phyloP scores from a whole-genome alignment of 2,888 invertebrate species.

The Aethes cnicana region DNA sequence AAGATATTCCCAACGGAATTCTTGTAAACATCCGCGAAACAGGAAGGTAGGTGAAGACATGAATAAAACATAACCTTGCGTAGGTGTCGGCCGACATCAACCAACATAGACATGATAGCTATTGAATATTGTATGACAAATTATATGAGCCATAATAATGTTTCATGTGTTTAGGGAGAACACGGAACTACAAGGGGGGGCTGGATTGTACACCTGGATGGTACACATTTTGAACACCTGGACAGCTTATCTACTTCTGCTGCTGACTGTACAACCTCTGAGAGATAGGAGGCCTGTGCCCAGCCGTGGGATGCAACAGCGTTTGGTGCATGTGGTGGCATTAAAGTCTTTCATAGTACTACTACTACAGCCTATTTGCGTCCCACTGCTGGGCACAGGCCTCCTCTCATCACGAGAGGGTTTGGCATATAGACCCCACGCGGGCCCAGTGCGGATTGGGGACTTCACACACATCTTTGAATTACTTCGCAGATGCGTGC shows the following conservation, averaged over 20 bases:
- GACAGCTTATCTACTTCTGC: too few species aligned
- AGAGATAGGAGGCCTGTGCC: background rate
- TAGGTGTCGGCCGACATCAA: conserved; percentile 24
- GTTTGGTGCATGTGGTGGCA: background rate
- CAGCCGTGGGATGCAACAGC: background rate
- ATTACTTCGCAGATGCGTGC: too few species aligned
- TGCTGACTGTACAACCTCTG: too few species aligned
- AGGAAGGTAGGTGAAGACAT: conserved; percentile 21
- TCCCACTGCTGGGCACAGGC: too few species aligned
- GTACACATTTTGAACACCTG: background rate
- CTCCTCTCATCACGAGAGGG: too few species aligned
- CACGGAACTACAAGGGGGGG: background rate
- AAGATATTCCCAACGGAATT: too few species aligned
- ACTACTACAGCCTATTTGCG: too few species aligned
- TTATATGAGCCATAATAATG: conserved; percentile 11
- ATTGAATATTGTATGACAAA: conserved; percentile 26
- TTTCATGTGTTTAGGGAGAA: conserved; percentile 2
- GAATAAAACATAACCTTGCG: conserved; percentile 24
- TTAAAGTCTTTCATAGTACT: too few species aligned
- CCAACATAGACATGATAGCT: conserved; percentile 12
- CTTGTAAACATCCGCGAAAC: conserved; percentile 8
- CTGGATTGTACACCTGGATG: background rate
- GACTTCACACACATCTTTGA: too few species aligned
- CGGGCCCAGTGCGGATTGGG: too few species aligned
- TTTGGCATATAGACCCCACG: too few species aligned